phyloP scores from a whole-genome alignment of 2,888 invertebrate genomes.

The Lepetodrilus schrolli region DNA sequence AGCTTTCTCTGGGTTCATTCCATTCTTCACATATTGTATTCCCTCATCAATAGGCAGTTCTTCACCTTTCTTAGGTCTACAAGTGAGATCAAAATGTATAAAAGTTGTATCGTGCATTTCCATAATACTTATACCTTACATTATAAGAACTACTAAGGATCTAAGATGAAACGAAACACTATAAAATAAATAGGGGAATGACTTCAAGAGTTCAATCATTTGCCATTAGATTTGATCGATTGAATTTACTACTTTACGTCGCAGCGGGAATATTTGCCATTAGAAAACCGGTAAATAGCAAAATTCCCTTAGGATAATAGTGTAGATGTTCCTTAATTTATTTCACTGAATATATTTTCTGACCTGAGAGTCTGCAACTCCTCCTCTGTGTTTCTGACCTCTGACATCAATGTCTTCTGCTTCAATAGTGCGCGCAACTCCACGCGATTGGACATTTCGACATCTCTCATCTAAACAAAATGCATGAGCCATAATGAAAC shows the following conservation, averaged over 20 bases:
- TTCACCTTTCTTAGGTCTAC: conserved; percentile 58
- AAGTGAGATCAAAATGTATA: too few relatives aligned
- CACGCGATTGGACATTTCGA: conserved; percentile 37
- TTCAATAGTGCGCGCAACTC: conserved; percentile 53
- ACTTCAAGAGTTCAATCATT: too few relatives aligned
- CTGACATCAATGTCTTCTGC: conserved; percentile 51
- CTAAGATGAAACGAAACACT: not conserved
- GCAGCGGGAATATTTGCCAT: too few relatives aligned
- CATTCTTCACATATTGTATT: conserved; percentile 70
- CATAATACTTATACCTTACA: not conserved
- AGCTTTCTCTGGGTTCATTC: conserved; percentile 74
- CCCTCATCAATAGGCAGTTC: conserved; percentile 35
- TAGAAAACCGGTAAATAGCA: too few relatives aligned
- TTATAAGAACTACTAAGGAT: not conserved
- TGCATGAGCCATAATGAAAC: not conserved
- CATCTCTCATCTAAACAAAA: conserved; percentile 41
- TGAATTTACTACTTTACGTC: too few relatives aligned
- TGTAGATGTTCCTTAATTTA: too few relatives aligned
- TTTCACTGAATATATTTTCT: too few relatives aligned
- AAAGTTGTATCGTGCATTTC: not conserved
- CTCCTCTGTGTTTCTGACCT: conserved; percentile 62
- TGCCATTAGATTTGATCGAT: too few relatives aligned
- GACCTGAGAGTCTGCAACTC: conserved; percentile 74
- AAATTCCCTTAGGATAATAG: too few relatives aligned
- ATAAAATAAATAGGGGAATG: too few relatives aligned